These are phyloP conservation scores for Montipora capitata DNA, from an alignment of 92 coral and sea anemone species.

Conservation along the genomic window DNA sequence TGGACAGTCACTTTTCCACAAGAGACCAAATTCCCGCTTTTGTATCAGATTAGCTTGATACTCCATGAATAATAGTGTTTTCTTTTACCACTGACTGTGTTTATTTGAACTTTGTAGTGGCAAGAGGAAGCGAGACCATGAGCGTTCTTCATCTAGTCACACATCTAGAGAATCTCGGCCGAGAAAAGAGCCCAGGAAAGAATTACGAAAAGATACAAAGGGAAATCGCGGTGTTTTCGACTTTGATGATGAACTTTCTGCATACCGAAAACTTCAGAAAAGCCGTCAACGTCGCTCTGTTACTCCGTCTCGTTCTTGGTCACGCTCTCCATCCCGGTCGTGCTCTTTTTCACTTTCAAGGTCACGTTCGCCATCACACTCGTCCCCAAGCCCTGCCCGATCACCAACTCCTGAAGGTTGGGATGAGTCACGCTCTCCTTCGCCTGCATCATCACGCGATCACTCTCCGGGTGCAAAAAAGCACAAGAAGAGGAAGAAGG, in stretches of 20 bases:
- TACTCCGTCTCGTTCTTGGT: constrained; percentile 73
- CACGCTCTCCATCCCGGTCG: constrained; percentile 73
- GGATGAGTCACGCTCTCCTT: constrained; percentile 94
- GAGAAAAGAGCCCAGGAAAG: constrained; percentile 39
- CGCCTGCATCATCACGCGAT: constrained; percentile 83
- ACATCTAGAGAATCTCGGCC: constrained; percentile 21
- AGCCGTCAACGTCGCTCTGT: constrained; percentile 84
- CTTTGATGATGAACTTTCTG: constrained; percentile 91
- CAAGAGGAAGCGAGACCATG: constrained; percentile 52
- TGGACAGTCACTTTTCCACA: background rate
- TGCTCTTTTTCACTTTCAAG: constrained; percentile 63
- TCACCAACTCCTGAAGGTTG: constrained; percentile 99
- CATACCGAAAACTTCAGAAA: constrained; percentile 85
- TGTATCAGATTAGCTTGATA: too few relatives aligned
- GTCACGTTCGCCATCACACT: constrained; percentile 90
- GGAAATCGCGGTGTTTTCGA: constrained; percentile 48
- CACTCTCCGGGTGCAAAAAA: constrained; percentile 65
- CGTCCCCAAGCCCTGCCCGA: constrained; percentile 82
- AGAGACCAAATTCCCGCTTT: too few relatives aligned
- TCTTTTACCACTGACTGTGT: background rate
- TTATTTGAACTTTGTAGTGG: constrained; percentile 2
- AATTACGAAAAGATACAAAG: constrained; percentile 42
- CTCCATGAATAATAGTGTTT: background rate
- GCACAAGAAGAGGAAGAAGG: constrained; percentile 89
- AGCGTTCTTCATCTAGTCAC: background rate